Evolutionary conservation across 2,888 invertebrate species (phyloP).

Genomic region (Ornithoptera alexandrae): DNA sequence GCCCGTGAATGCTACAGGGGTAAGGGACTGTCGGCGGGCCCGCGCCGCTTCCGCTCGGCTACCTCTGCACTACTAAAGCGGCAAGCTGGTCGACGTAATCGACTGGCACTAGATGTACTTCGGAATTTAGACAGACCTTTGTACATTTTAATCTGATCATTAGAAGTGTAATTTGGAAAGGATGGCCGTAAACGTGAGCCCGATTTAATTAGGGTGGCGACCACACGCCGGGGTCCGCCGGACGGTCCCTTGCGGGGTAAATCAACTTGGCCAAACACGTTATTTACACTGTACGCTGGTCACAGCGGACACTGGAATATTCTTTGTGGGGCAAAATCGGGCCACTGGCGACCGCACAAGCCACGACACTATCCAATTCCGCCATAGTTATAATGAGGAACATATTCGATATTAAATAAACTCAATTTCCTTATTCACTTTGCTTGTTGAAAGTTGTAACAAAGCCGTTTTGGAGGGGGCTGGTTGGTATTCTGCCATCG

Average conservation of each 20-base stretch:
- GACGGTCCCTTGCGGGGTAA: constrained; percentile 16
- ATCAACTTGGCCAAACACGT: constrained; percentile 20
- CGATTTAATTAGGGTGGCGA: constrained; percentile 27
- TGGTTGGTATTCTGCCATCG: no score
- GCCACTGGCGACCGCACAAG: no score
- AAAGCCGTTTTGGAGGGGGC: no score
- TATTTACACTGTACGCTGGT: background rate
- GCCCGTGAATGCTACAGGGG: background rate
- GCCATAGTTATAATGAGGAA: no score
- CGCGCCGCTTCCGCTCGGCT: no score
- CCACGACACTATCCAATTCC: no score
- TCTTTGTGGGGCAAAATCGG: no score
- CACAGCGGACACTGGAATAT: no score
- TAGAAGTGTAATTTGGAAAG: constrained; percentile 28
- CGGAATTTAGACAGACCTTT: constrained; percentile 24
- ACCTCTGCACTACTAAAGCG: background rate
- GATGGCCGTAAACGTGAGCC: constrained; percentile 24
- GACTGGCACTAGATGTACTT: constrained; percentile 16
- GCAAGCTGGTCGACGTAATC: constrained; percentile 5
- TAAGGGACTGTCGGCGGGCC: background rate
- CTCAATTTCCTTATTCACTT: no score
- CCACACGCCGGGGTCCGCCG: constrained; percentile 10
- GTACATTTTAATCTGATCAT: constrained; percentile 27
- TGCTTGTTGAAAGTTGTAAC: no score
- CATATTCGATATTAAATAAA: no score